phyloP scores from a whole-genome alignment of 2,888 invertebrate genomes.

The Synergus umbraculus region DNA sequence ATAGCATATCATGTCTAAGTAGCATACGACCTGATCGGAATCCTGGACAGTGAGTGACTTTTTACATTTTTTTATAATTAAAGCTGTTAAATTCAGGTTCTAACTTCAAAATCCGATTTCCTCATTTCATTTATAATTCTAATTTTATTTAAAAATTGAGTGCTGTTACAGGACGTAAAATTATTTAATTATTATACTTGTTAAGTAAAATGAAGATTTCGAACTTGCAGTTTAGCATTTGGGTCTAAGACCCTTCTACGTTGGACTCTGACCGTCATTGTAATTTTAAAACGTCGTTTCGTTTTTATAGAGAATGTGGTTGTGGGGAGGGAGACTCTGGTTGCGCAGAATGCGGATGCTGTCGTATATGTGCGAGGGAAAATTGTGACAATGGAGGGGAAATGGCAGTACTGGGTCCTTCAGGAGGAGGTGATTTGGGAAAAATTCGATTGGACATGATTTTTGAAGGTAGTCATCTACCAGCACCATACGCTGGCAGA shows the following conservation, averaged over 20 bases:
- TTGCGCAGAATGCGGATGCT: conserved; percentile 94
- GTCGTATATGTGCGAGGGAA: conserved; percentile 90
- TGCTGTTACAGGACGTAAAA: too few relatives aligned
- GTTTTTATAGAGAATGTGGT: conserved; percentile 87
- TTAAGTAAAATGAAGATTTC: too few relatives aligned
- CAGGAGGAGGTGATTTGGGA: conserved; percentile 78
- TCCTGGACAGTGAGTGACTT: conserved; percentile 68
- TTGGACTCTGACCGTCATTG: background rate
- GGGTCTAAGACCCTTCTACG: too few relatives aligned
- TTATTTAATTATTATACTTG: too few relatives aligned
- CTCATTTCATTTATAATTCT: too few relatives aligned
- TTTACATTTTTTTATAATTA: background rate
- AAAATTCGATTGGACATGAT: conserved; percentile 79
- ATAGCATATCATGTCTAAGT: conserved; percentile 89
- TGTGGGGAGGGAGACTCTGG: conserved; percentile 98
- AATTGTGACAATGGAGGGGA: conserved; percentile 79
- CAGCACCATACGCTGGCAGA: conserved; percentile 18
- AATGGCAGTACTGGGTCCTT: conserved; percentile 74
- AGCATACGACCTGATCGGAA: conserved; percentile 87
- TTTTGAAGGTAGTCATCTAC: conserved; percentile 75
- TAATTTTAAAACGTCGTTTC: background rate
- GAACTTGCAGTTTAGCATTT: too few relatives aligned
- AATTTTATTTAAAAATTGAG: too few relatives aligned
- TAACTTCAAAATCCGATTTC: too few relatives aligned
- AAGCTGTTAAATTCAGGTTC: too few relatives aligned